Evolutionary conservation across 1,140 invertebrate species (phyloP), one percentile per base, ranked within the genome.

Genomic region (Cataglyphis hispanica): DNA sequence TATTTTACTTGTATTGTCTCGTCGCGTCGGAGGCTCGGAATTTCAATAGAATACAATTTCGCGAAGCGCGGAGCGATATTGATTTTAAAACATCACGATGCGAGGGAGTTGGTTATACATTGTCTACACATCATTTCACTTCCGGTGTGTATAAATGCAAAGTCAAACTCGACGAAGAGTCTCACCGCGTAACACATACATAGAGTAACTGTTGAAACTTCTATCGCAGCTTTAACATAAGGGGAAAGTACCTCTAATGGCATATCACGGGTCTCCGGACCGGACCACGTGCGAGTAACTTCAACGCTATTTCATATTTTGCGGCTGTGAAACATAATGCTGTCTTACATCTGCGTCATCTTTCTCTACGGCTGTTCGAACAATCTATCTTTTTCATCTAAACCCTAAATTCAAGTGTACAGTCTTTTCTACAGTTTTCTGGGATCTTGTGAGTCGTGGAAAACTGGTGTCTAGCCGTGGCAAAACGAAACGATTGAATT

Each of bases 331-430:
- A 34, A 74, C 78, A 74, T 37, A 60, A 58, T 37, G 37, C 31
- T 67, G 53, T 60, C 50, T 81, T 80, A 16, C 22, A 56, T 56
- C 53, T 74, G 77, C 66, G 77, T 58, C 50, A 58, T 80, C 64
- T 70, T 43, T 43, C n/a, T 80, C 63, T 69, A 80, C 63, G 13
- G 63, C 66, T 60, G 63, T 64, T 58, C 25, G 64, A 22, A 81
- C 66, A 60, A 61, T 83, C 37, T 83, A 81, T 70, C 53, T 60
- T 37, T 74, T 61, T 70, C 78, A 34, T 74, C 67, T 74, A 83
- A 83, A 27, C 27, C 78, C 67, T 83, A 83, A 43, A 67, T 83
- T 83, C 64, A 80, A 66, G 31, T 78, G 31, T 60, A 72, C 78
- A 81, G 11, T 56, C 19, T 74, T 37, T 83, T 60, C 56, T 22